phyloP scores from a whole-genome alignment of 1,140 invertebrate genomes.

The Drosophila rhopaloa region DNA sequence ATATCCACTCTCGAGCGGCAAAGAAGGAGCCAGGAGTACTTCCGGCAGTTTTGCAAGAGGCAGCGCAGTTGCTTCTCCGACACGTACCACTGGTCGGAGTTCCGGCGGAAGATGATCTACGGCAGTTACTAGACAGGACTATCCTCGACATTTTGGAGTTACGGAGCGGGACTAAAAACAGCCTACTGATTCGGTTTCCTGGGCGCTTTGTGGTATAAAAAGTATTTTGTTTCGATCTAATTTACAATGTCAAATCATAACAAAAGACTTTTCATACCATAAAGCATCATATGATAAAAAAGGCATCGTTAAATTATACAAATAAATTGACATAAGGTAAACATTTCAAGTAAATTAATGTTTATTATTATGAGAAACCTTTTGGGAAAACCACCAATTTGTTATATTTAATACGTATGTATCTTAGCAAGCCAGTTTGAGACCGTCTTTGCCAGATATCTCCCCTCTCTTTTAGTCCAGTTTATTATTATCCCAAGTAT shows the following conservation, averaged over 20 bases:
- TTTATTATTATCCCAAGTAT: conserved; percentile 51
- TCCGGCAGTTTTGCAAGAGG: background rate
- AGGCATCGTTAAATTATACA: background rate
- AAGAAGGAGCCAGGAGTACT: background rate
- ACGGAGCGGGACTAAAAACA: too few species aligned
- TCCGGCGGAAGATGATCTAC: conserved; percentile 36
- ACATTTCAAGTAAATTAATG: background rate
- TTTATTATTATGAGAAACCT: too few species aligned
- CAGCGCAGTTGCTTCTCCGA: background rate
- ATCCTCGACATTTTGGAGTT: background rate
- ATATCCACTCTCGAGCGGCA: background rate
- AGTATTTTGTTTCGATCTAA: background rate
- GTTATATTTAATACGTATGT: too few species aligned
- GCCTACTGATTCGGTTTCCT: background rate
- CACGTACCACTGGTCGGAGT: conserved; percentile 30
- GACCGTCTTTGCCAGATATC: background rate
- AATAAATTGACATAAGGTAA: background rate
- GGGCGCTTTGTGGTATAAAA: background rate
- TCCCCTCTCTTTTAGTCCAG: background rate
- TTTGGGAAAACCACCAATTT: too few species aligned
- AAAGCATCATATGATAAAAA: background rate
- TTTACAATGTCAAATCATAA: background rate
- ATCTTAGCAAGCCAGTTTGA: background rate
- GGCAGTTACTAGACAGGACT: conserved; percentile 12
- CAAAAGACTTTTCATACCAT: background rate